phyloP scores from a whole-genome alignment of 2,797 vertebrate species.

The Threskiornis aethiopicus region DNA sequence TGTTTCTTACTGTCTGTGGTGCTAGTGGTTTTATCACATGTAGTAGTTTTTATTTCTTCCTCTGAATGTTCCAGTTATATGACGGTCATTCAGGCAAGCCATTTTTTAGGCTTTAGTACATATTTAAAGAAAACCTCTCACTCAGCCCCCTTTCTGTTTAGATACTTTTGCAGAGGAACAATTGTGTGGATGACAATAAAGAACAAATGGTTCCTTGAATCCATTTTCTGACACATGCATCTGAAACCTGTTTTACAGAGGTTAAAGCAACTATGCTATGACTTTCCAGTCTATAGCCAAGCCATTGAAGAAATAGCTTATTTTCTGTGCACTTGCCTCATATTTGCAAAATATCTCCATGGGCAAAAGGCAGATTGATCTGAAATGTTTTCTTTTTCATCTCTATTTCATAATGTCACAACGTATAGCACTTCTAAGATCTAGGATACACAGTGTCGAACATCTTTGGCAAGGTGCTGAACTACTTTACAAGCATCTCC shows the following conservation, averaged over 20 bases:
- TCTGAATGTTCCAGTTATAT: neutral
- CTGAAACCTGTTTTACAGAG: neutral
- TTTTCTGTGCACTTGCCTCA: neutral
- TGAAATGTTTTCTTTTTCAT: neutral
- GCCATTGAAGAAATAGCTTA: neutral
- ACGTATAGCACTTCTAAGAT: neutral
- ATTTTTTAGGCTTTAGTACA: neutral
- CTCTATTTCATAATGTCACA: neutral
- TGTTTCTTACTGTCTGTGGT: neutral
- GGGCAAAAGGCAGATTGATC: neutral
- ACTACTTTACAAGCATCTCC: neutral
- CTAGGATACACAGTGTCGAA: neutral
- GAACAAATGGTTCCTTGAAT: accelerated
- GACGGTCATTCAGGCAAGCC: neutral
- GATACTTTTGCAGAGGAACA: neutral
- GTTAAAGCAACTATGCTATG: neutral
- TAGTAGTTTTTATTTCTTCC: neutral
- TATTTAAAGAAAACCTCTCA: neutral
- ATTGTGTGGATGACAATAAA: neutral
- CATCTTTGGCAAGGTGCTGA: neutral
- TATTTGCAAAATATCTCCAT: neutral
- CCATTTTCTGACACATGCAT: neutral
- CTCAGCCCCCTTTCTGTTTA: neutral
- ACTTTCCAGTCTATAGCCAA: neutral
- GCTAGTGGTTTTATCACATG: neutral